phyloP scores from a whole-genome alignment of 1,140 invertebrate genomes.

The Drosophila quadrilineata region DNA sequence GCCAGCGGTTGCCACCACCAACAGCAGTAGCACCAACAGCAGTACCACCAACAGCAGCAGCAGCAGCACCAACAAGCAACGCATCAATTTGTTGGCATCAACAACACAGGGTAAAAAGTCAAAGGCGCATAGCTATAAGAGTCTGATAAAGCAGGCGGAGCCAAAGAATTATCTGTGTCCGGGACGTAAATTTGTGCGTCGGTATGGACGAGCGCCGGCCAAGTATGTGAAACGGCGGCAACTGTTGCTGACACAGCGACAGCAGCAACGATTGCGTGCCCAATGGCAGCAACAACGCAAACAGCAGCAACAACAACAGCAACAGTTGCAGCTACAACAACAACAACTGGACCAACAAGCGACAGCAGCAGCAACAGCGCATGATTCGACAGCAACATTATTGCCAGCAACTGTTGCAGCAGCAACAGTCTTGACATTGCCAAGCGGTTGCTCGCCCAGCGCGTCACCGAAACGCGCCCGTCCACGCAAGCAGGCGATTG shows the following conservation, averaged over 20 bases:
- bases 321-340: not conserved
- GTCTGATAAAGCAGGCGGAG: constrained; percentile 78
- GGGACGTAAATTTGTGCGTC: constrained; percentile 67
- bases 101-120: constrained; percentile 59
- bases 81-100: constrained; percentile 63
- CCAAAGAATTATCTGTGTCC: constrained; percentile 69
- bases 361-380: constrained; percentile 17
- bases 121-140: constrained; percentile 75
- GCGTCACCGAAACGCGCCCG: constrained; percentile 62
- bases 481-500: constrained; percentile 58
- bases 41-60: not conserved
- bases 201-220: constrained; percentile 51
- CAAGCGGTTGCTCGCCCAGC: constrained; percentile 18
- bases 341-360: not conserved
- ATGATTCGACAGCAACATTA: not conserved
- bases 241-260: constrained; percentile 57
- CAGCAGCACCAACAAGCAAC: constrained; percentile 21
- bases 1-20: not conserved
- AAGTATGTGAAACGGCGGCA: constrained; percentile 72
- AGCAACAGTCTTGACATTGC: constrained; percentile 1
- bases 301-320: constrained; percentile 25
- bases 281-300: constrained; percentile 36
- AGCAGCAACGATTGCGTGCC: constrained; percentile 58
- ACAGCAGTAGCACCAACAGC: not conserved
- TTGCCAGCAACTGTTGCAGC: not conserved